Percentiles rank a stretch among this genome's conserved stretches.
phyloP scores from a whole-genome alignment of 2,888 invertebrate genomes.

The Dysmachus trigonus region DNA sequence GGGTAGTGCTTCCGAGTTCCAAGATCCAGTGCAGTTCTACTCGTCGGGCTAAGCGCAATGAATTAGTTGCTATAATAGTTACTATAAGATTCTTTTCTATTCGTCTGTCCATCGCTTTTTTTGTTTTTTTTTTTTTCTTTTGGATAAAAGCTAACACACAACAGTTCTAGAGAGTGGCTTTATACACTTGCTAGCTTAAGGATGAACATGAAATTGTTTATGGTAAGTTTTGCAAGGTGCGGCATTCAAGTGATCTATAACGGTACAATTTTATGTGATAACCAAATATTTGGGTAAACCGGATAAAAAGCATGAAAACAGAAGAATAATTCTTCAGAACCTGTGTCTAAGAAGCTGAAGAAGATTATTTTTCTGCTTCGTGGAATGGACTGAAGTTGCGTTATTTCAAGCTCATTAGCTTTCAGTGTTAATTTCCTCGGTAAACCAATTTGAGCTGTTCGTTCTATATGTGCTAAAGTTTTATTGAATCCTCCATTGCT shows the following conservation, averaged over 20 bases:
- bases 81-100: neutral
- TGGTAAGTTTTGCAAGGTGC: conserved; percentile 15
- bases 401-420: neutral
- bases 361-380: neutral
- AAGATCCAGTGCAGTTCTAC: conserved; percentile 14
- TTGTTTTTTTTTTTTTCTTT: neutral
- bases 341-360: neutral
- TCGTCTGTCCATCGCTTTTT: neutral
- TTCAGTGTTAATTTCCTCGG: neutral
- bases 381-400: neutral
- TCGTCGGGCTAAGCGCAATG: conserved; percentile 7
- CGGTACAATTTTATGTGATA: neutral
- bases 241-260: neutral
- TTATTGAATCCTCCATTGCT: neutral
- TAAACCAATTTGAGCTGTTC: neutral
- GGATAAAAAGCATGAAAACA: neutral
- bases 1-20: neutral
- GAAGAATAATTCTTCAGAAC: neutral
- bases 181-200: neutral
- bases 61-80: neutral
- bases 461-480: neutral
- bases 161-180: neutral
- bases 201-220: conserved; percentile 30
- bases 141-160: neutral
- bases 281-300: neutral